Base-by-base conservation (phyloP, 2,113 vertebrate species). In the Oenanthe oenanthe region DNA sequence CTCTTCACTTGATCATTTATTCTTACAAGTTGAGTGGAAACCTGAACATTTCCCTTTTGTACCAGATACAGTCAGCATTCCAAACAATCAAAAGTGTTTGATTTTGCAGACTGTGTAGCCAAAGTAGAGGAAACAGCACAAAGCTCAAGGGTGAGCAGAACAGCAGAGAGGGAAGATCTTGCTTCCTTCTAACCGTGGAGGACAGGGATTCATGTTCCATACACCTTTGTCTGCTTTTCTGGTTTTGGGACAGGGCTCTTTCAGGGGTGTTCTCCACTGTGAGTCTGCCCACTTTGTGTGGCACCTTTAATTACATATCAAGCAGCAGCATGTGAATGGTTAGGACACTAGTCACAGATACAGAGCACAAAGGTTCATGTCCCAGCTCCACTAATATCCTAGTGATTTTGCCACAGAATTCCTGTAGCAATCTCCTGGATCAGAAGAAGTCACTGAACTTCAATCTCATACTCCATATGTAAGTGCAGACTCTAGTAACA, bases 341-440 rank as follows among this genome's bases (percentile, higher is more conserved):
- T 17, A 24, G 38, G 42, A 31, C 14, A 22, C 5, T 28, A 47
- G 9, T 7, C 32, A 71, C 20, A 75, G 43, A 56, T 31, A 10
- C 0, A 61, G 12, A 80, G 17, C 5, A 5, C 0, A 1, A 40
- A 6, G 16, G 4, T 66, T 57, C 0, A 0, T 2, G 0, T 21
- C 31, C 17, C 57, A 80, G 45, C 13, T 53, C 15, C 42, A 38
- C 9, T 22, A 31, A 3, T 45, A 57, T 24, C n/a, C 15, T 6
- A 25, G 29, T 15, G 48, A 54, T 61, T 79, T 51, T 61, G 25
- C 50, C 18, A 31, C 13, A 61, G 54, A 47, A 68, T 40, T 72
- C 73, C 53, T 43, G 26, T 24, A 61, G 54, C 53, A 12, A 8
- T 29, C 17, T 60, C 36, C 18, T 38, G 29, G 24, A 76, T 21